Conservation (phyloP, 1,140 invertebrate species). For the Caenorhabditis brenneri region DNA sequence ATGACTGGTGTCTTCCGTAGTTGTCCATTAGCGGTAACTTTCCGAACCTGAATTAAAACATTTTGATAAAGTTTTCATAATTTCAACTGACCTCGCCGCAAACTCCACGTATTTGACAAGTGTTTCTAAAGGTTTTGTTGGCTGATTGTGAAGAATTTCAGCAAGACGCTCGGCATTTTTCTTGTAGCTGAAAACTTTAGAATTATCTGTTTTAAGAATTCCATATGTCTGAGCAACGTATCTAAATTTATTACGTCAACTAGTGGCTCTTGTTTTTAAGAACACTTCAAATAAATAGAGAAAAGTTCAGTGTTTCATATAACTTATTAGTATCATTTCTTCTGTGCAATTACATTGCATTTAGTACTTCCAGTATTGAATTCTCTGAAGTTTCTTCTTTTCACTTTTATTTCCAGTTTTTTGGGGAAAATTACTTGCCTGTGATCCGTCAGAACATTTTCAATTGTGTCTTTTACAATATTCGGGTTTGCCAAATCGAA, state of each 20-base stretch:
- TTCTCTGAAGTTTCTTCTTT: too few species aligned
- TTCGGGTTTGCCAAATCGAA: constrained; percentile 25
- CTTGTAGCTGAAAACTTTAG: constrained; percentile 46
- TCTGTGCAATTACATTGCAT: too few species aligned
- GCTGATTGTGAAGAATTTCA: constrained; percentile 15
- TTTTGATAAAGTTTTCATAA: too few species aligned
- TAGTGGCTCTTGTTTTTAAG: too few species aligned
- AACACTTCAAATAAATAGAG: too few species aligned
- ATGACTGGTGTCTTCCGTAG: neutral
- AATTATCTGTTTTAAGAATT: too few species aligned
- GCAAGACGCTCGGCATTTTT: neutral
- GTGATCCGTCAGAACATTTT: constrained; percentile 31
- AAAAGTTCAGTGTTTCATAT: too few species aligned
- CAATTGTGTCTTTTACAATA: neutral
- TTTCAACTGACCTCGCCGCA: constrained; percentile 29
- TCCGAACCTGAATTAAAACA: constrained; percentile 13
- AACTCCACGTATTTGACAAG: constrained; percentile 35
- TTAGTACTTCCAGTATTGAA: too few species aligned
- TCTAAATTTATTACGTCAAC: too few species aligned
- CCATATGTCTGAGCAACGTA: too few species aligned
- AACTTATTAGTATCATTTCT: too few species aligned
- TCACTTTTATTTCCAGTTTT: too few species aligned
- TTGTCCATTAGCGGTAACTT: neutral
- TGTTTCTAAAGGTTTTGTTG: neutral
- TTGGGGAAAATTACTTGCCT: neutral